Base-by-base conservation (phyloP, 2,888 invertebrate genomes). In the Beris morrisii region DNA sequence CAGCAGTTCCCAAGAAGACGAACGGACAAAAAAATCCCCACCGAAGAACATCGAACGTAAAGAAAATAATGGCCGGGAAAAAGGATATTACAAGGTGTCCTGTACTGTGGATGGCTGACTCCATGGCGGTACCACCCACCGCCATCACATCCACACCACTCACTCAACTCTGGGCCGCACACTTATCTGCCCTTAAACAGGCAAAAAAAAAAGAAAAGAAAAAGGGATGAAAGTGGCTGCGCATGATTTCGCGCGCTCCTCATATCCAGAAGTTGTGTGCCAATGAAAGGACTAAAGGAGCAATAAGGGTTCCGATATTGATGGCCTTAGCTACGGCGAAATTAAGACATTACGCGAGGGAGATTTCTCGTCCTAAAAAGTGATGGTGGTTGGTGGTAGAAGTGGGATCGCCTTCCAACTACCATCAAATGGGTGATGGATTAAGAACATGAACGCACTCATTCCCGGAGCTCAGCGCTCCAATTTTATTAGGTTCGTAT, bases 231-330 rank as follows among this genome's bases (percentile, higher is more conserved):
- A 46, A 58, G 28, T 53, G 45, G 45, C n/a, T 64, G 64, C 64
- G 64, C 64, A 64, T 53, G 45, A 54, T 53, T 28, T 28, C 52
- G 50, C 50, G 28, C 54, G 45, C 64, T 38, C 38, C 38, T 7
- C 9, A 38, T 38, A 38, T 38, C 12, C n/a, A 6, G 9, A 31
- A 38, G 11, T 46, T n/a, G 46, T 46, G 31, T 46, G 68, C 68
- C 65, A 69, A 67, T 65, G 70, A 67, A 71, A 71, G 70, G 71
- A 72, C 70, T 71, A 69, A 71, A 70, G 69, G 68, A 66, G 67
- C 71, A 71, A 71, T 71, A 71, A 72, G 69, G 70, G 67, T 69
- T n/a, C 6, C 52, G 71, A 69, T 66, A 69, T 71, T 71, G 71
- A 72, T 71, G 68, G 67, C 45, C 55, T 65, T 32, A 55, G 54